Evolutionary conservation across 2,113 vertebrate species (phyloP), one percentile per base, ranked within the genome.

Genomic region (Poeciliopsis retropinna): DNA sequence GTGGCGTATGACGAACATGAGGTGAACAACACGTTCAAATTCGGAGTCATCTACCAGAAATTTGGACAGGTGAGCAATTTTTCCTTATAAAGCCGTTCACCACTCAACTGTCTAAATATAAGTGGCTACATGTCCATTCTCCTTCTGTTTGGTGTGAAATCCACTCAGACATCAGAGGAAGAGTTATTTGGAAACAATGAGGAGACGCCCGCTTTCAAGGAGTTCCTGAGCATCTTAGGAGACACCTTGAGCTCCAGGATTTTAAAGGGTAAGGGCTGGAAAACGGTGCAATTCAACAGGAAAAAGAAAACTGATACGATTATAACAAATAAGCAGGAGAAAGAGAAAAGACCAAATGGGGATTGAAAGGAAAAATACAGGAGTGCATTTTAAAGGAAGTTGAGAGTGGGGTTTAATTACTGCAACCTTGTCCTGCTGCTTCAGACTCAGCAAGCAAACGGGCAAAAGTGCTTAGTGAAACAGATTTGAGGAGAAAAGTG

Each of bases 21-120:
- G 81, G 95, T 99, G 80, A 99, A 98, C 93, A 98, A 99, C 94
- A 99, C 97, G 0, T 99, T 99, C 92, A 99, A 99, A 87, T 99
- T 99, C 2, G 98, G 98, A 2, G 95, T 98, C 70, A 94, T 98
- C 91, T 99, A 98, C 85, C 98, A 99, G 90, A 97, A 96, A 92
- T 95, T 96, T 90, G 95, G 95, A 77, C 98, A 99, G 95, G 98
- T 99, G 91, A 95, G 96, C 15, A 6, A n/a, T 25, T 57, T 37
- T 17, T 39, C 0, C 3, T 12, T n/a, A 57, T 10, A 57, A 7
- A 57, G 22, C 51, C 51, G 1, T n/a, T 57, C 5, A 10, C 22
- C 51, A 47, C 14, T 25, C 51, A n/a, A n/a, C 19, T 17, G 1
- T 25, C 22, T 57, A 6, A 57, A n/a, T 9, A 57, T 57, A n/a